A percentile compares a stretch with the other conserved stretches of the same genome.
Conservation (phyloP, 2,888 invertebrate genomes). For the Camponotus fellah region DNA sequence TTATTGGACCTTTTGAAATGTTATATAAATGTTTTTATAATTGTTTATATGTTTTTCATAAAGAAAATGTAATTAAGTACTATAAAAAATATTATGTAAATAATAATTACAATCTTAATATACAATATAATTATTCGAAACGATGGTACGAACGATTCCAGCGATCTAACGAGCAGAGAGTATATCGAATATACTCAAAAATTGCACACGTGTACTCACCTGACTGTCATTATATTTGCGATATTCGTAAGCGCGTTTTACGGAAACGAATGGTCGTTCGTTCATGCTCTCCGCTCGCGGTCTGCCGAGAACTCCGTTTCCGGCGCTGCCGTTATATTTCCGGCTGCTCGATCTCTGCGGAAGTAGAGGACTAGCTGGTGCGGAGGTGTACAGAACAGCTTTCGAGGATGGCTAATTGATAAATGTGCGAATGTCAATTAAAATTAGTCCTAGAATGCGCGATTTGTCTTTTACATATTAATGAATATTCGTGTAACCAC, state of each 20-base stretch:
- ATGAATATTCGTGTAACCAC: neutral
- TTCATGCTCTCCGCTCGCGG: constrained; percentile 85
- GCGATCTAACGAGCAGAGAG: constrained; percentile 41
- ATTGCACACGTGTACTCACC: constrained; percentile 82
- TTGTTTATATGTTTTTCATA: neutral
- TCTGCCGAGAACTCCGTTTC: constrained; percentile 83
- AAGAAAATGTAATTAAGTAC: neutral
- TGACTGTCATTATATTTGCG: constrained; percentile 86
- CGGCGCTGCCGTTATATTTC: constrained; percentile 84
- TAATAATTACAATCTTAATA: neutral
- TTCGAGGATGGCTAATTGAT: constrained; percentile 73
- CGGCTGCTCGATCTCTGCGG: constrained; percentile 86
- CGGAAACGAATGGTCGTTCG: constrained; percentile 89
- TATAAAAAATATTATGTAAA: neutral
- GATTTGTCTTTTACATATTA: constrained; percentile 28
- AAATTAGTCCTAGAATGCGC: constrained; percentile 33
- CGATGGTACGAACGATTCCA: constrained; percentile 26
- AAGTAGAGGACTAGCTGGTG: constrained; percentile 87
- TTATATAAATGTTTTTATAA: neutral
- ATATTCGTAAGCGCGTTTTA: constrained; percentile 87
- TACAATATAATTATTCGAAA: constrained; percentile 10
- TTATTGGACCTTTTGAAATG: neutral
- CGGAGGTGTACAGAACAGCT: constrained; percentile 82
- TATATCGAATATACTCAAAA: neutral
- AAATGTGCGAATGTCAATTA: constrained; percentile 31